Conservation (phyloP, 2,888 invertebrate species). For the Drosophila mettleri region DNA sequence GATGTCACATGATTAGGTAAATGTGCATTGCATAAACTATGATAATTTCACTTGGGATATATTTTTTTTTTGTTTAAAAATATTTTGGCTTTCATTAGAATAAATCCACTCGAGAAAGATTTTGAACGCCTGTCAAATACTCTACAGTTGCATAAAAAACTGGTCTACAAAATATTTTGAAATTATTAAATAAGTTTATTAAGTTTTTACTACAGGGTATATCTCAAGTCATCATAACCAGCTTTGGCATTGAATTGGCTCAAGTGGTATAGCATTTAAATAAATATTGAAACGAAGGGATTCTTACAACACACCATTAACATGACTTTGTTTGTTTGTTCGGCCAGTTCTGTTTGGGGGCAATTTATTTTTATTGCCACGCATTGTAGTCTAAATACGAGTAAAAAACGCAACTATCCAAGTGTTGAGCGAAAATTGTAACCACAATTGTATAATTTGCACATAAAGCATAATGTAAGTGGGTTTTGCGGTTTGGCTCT, state of each 20-base stretch:
- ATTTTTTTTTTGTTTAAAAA: constrained; percentile 6
- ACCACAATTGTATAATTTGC: constrained; percentile 54
- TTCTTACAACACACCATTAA: constrained; percentile 45
- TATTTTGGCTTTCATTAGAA: constrained; percentile 20
- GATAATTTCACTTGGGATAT: constrained; percentile 12
- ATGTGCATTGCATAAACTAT: constrained; percentile 13
- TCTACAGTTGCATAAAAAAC: neutral
- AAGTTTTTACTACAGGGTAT: constrained; percentile 1
- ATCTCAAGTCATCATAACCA: neutral
- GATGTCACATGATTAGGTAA: constrained; percentile 26
- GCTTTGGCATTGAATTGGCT: constrained; percentile 56
- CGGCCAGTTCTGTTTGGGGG: constrained; percentile 35
- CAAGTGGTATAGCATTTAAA: constrained; percentile 17
- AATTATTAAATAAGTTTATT: neutral
- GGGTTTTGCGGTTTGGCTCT: constrained; percentile 39
- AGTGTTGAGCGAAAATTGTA: constrained; percentile 16
- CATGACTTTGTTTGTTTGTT: constrained; percentile 54
- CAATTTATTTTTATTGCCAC: constrained; percentile 49
- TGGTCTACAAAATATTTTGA: neutral
- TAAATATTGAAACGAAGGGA: constrained; percentile 30
- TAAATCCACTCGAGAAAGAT: neutral
- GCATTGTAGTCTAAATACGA: constrained; percentile 25
- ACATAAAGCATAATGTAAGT: constrained; percentile 54
- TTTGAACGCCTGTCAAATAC: neutral
- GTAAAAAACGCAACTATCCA: neutral